A percentile compares a stretch with the other conserved stretches of the same genome.
Conservation (phyloP, 2,113 vertebrate species). For the Sinocyclocheilus rhinocerous region DNA sequence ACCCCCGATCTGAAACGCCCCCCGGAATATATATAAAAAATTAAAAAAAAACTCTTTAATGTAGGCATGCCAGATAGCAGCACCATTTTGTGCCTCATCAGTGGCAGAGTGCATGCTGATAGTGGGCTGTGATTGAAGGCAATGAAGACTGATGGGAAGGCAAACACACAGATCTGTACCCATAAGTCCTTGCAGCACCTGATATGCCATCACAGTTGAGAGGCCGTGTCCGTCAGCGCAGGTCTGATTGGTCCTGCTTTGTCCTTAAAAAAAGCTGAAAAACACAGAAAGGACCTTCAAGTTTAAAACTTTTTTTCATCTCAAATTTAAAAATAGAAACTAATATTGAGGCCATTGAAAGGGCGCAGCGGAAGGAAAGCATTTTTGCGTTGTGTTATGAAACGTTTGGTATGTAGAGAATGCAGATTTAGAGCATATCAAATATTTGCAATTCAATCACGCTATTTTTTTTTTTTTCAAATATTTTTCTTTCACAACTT, state of each 20-base stretch:
- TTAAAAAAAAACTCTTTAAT: conserved; percentile 63
- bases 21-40: conserved; percentile 46
- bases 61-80: conserved; percentile 60
- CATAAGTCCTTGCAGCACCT: conserved; percentile 7
- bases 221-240: not conserved
- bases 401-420: conserved; percentile 25
- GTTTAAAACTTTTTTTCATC: conserved; percentile 24
- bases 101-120: conserved; percentile 58
- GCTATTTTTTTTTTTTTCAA: not conserved
- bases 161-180: conserved; percentile 37
- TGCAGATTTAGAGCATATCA: not conserved
- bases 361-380: not conserved
- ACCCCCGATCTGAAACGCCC: conserved; percentile 53
- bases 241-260: conserved; percentile 35
- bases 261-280: not conserved
- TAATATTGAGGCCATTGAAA: not conserved
- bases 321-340: not conserved
- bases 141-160: conserved; percentile 51
- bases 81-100: conserved; percentile 56
- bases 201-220: conserved; percentile 18
- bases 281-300: conserved; percentile 17
- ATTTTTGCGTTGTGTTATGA: not conserved
- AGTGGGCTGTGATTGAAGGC: conserved; percentile 55
- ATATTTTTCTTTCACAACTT: not conserved
- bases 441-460: not conserved